A percentile compares a stretch with the other conserved stretches of the same genome.
Conservation (phyloP, 2,888 invertebrate genomes). For the Desoria tigrina region DNA sequence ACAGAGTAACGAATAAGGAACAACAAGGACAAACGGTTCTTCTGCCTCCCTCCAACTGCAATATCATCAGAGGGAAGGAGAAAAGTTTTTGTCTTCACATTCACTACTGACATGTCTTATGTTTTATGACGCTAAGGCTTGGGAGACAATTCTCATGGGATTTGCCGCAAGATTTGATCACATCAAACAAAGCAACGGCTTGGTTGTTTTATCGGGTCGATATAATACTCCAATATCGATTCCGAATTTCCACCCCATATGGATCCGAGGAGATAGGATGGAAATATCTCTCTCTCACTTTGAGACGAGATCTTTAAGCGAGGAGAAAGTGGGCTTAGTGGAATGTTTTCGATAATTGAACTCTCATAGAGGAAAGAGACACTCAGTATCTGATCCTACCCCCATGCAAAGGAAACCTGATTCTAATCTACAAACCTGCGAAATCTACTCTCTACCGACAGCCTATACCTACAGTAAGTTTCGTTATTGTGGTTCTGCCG, state of each 20-base stretch:
- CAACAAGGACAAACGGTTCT: not conserved
- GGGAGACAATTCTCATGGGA: not conserved
- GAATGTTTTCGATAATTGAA: slow-evolving; percentile 10
- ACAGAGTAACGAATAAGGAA: not conserved
- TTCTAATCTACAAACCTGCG: slow-evolving; percentile 2
- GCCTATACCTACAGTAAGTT: not conserved
- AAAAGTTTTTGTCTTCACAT: not conserved
- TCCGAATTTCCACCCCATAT: no score
- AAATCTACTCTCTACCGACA: not conserved
- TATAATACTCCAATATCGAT: not conserved
- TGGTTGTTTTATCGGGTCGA: not conserved
- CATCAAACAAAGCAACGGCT: not conserved
- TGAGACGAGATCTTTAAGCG: not conserved
- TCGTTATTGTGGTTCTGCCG: not conserved
- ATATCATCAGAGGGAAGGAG: not conserved
- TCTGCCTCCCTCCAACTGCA: no score
- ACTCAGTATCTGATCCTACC: slow-evolving; percentile 6
- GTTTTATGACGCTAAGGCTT: not conserved
- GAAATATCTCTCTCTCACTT: not conserved
- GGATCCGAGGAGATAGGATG: not conserved
- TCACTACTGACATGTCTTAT: not conserved
- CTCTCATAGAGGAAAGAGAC: slow-evolving; percentile 1
- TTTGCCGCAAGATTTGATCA: slow-evolving; percentile 3
- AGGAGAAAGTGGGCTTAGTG: slow-evolving; percentile 5
- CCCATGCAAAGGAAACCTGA: slow-evolving; percentile 5